These are phyloP conservation scores for Cryptus armator DNA, from an alignment of 2,888 invertebrate genomes.

Conservation along the genomic window DNA sequence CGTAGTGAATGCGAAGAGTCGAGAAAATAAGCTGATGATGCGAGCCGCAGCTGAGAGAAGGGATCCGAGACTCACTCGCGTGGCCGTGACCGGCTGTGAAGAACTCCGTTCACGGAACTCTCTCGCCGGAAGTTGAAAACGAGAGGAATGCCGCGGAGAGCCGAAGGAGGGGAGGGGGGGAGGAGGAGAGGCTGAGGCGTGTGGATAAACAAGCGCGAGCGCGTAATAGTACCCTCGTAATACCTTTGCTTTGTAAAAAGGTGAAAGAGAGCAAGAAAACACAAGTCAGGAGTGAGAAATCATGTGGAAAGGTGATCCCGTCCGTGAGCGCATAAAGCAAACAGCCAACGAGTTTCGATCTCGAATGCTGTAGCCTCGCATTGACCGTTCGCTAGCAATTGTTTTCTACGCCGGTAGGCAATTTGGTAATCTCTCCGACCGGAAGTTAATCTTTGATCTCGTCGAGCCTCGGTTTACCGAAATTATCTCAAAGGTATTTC, in stretches of 20 bases:
- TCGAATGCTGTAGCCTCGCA: constrained; percentile 1
- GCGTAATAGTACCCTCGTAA: constrained; percentile 36
- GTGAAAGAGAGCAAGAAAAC: constrained; percentile 16
- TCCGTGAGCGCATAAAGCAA: constrained; percentile 14
- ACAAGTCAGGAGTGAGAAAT: constrained; percentile 29
- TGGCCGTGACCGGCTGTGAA: constrained; percentile 47
- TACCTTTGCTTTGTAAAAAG: constrained; percentile 40
- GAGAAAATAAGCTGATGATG: constrained; percentile 39
- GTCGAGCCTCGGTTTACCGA: neutral
- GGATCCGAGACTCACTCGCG: constrained; percentile 27
- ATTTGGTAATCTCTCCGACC: neutral
- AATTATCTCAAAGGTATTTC: neutral
- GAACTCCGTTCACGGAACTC: constrained; percentile 51
- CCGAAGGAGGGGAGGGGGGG: neutral
- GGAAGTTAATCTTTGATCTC: neutral
- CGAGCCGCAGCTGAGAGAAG: constrained; percentile 17
- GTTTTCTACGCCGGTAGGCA: neutral
- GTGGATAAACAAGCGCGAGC: neutral
- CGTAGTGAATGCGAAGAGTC: constrained; percentile 25
- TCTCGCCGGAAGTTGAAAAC: constrained; percentile 57
- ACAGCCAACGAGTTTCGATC: neutral
- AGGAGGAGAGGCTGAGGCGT: neutral
- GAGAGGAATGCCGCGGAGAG: constrained; percentile 47
- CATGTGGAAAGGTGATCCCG: constrained; percentile 18
- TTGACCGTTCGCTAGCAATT: constrained; percentile 25